Conservation (phyloP, 2,113 vertebrate species). For the Sardina pilchardus region DNA sequence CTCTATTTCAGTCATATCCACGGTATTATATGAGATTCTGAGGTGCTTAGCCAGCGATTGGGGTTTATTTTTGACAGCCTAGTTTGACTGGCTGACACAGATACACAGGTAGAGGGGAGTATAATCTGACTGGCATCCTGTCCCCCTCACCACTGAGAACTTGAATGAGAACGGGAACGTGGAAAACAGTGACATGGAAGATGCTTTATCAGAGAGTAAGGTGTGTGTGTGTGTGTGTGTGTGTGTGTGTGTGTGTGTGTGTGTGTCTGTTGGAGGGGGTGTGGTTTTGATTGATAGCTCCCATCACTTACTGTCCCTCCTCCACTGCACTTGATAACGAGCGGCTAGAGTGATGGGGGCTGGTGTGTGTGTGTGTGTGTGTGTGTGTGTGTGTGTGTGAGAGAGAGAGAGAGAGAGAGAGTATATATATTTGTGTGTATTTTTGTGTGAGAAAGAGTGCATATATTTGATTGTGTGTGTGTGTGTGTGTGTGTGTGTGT, state of each 20-base stretch:
- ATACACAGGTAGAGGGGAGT: background rate
- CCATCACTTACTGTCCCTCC: slow-evolving; percentile 45
- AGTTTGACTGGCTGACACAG: background rate
- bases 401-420: background rate
- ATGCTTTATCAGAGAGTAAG: background rate
- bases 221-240: slow-evolving; percentile 13
- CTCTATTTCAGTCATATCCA: background rate
- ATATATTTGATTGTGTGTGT: background rate
- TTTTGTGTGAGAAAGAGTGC: background rate
- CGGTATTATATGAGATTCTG: background rate
- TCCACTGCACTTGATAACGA: slow-evolving; percentile 40
- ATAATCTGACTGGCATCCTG: slow-evolving; percentile 7
- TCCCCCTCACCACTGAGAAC: background rate
- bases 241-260: slow-evolving; percentile 13
- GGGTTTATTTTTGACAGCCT: background rate
- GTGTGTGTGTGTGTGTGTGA: background rate
- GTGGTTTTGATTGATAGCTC: slow-evolving; percentile 51
- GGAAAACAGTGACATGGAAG: slow-evolving; percentile 15
- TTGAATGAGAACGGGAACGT: background rate
- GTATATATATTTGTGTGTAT: background rate
- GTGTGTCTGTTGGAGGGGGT: background rate
- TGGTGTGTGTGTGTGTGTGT: slow-evolving; percentile 10
- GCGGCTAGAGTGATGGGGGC: slow-evolving; percentile 34
- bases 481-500: background rate
- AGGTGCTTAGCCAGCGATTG: background rate